A percentile compares a stretch with the other conserved stretches of the same genome.
These are phyloP conservation scores for Hafferia zeledoni DNA, from an alignment of 2,797 vertebrate genomes.

Conservation along the genomic window DNA sequence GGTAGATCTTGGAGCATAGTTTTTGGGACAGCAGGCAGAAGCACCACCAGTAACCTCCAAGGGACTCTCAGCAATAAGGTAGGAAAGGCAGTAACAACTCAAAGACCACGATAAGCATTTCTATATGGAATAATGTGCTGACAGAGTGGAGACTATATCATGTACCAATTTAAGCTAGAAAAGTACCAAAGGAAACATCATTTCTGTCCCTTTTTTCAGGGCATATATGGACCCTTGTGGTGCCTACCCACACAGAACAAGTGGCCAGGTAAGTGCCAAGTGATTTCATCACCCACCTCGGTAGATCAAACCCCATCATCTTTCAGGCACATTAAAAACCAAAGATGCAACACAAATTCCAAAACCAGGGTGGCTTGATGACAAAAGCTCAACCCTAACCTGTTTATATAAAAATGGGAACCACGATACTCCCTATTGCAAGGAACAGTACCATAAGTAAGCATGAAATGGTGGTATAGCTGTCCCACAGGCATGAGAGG, in stretches of 20 bases:
- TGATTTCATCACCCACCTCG: neutral
- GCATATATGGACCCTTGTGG: neutral
- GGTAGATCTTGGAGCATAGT: neutral
- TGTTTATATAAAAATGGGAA: slow-evolving; percentile 32
- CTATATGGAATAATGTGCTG: neutral
- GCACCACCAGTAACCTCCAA: neutral
- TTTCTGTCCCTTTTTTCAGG: neutral
- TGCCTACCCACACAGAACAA: neutral
- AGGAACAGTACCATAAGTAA: neutral
- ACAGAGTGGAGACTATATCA: neutral
- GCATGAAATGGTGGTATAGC: neutral
- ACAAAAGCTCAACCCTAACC: neutral
- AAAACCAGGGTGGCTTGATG: neutral
- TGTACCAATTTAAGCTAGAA: neutral
- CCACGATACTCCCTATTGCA: neutral
- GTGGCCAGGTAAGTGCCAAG: neutral
- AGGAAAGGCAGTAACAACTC: neutral
- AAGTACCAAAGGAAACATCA: neutral
- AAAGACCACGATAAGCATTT: neutral
- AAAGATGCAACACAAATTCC: neutral
- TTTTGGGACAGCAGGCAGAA: neutral
- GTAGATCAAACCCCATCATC: neutral
- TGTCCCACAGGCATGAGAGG: neutral
- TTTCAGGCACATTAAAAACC: neutral
- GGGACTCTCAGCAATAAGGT: neutral